These are phyloP conservation scores for Hirtodrosophila cameraria DNA, from an alignment of 2,888 invertebrate genomes.

Conservation along the genomic window DNA sequence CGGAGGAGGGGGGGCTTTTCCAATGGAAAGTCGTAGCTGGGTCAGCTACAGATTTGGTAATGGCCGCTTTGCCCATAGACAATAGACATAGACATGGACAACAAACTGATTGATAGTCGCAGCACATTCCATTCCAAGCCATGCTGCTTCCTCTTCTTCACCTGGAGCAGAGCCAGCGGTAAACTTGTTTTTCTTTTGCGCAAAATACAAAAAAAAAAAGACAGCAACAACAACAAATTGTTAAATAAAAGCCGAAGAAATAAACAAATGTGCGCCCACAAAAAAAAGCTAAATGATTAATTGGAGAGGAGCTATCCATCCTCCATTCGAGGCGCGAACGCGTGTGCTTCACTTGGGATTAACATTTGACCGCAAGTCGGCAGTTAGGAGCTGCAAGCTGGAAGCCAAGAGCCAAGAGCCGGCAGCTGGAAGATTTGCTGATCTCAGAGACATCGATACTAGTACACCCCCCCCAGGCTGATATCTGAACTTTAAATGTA, in stretches of 20 bases:
- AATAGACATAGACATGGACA: too few species aligned
- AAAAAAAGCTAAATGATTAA: constrained; percentile 64
- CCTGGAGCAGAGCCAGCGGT: constrained; percentile 37
- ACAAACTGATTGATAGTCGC: constrained; percentile 76
- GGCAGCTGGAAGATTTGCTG: constrained; percentile 13
- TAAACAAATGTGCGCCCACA: constrained; percentile 54
- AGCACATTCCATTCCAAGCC: constrained; percentile 81
- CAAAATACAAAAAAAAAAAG: constrained; percentile 17
- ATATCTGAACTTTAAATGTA: constrained; percentile 27
- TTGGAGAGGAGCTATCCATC: constrained; percentile 46
- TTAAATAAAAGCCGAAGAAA: constrained; percentile 35
- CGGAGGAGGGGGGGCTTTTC: constrained; percentile 77
- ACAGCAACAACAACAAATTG: not conserved
- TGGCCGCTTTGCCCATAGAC: constrained; percentile 56
- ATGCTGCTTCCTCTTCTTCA: constrained; percentile 39
- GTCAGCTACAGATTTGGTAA: constrained; percentile 67
- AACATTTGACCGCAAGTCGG: constrained; percentile 44
- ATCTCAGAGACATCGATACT: constrained; percentile 21
- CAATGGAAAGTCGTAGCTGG: constrained; percentile 68
- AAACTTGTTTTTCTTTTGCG: constrained; percentile 75
- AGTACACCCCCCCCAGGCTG: constrained; percentile 25
- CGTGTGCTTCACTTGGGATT: constrained; percentile 34
- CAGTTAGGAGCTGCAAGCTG: constrained; percentile 1
- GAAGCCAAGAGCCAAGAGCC: not conserved
- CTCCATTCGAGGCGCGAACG: constrained; percentile 37